A percentile compares a stretch with the other conserved stretches of the same genome.
These are phyloP conservation scores for Chalcosyrphus nemorum DNA, from an alignment of 2,888 invertebrate genomes.

Conservation along the genomic window DNA sequence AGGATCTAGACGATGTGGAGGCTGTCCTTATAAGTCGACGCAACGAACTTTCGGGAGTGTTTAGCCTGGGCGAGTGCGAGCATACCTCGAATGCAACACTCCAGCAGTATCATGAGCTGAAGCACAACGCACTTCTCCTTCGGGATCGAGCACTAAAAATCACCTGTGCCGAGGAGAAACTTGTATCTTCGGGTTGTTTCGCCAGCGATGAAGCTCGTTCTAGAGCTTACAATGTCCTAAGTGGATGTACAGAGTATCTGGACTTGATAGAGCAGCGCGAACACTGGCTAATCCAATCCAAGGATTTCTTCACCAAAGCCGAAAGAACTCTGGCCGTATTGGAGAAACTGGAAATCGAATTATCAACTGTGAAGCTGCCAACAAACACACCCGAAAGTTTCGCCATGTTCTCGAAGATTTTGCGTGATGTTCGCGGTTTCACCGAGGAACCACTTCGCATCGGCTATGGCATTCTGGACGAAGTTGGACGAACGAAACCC, in stretches of 20 bases:
- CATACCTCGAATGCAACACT: slow-evolving; percentile 86
- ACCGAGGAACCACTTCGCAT: slow-evolving; percentile 87
- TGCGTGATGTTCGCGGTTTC: slow-evolving; percentile 86
- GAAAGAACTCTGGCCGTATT: slow-evolving; percentile 87
- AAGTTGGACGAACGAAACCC: slow-evolving; percentile 85
- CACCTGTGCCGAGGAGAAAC: slow-evolving; percentile 89
- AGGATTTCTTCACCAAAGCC: slow-evolving; percentile 89
- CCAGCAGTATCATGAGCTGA: slow-evolving; percentile 87
- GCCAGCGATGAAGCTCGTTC: slow-evolving; percentile 87
- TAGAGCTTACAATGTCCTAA: slow-evolving; percentile 86
- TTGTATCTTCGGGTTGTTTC: slow-evolving; percentile 87
- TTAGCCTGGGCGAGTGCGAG: slow-evolving; percentile 86
- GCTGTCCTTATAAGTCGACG: slow-evolving; percentile 84
- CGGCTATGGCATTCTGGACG: slow-evolving; percentile 88
- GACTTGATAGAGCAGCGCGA: slow-evolving; percentile 88
- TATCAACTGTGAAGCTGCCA: slow-evolving; percentile 86
- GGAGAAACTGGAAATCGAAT: slow-evolving; percentile 89
- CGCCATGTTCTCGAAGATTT: slow-evolving; percentile 86
- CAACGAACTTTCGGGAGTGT: slow-evolving; percentile 83
- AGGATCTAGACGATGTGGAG: slow-evolving; percentile 87
- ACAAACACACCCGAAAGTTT: slow-evolving; percentile 86
- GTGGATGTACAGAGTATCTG: slow-evolving; percentile 87
- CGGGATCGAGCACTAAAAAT: slow-evolving; percentile 90
- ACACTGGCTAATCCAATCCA: slow-evolving; percentile 86
- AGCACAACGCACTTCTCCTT: slow-evolving; percentile 87